A percentile compares a stretch with the other conserved stretches of the same genome.
Conservation (phyloP, 2,888 invertebrate species). For the Nephrotoma guestfalica region DNA sequence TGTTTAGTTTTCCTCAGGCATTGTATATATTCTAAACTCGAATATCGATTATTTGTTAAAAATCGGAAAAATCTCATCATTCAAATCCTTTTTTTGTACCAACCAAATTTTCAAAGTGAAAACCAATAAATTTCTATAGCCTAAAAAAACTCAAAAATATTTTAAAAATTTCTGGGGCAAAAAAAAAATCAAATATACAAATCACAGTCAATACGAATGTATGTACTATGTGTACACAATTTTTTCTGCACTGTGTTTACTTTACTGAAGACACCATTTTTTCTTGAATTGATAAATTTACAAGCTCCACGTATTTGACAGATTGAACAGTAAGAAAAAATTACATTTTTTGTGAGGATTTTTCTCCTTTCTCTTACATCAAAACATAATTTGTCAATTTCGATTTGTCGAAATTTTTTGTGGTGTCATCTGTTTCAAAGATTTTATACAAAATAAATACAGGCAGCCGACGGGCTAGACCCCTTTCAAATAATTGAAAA, state of each 20-base stretch:
- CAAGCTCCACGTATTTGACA: neutral
- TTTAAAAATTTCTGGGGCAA: neutral
- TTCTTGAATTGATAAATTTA: neutral
- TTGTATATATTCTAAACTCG: neutral
- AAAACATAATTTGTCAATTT: neutral
- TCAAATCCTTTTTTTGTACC: neutral
- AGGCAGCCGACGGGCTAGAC: too few relatives aligned
- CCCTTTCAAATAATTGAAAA: too few relatives aligned
- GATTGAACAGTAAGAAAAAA: neutral
- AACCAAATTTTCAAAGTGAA: neutral
- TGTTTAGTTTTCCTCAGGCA: neutral
- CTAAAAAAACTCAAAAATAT: neutral
- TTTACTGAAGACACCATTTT: neutral
- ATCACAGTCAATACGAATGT: neutral
- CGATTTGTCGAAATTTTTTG: neutral
- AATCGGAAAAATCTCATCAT: neutral
- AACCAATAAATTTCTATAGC: neutral
- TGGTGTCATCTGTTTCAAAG: neutral
- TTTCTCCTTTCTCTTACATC: neutral
- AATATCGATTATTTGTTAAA: neutral
- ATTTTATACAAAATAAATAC: neutral
- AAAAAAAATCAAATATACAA: neutral
- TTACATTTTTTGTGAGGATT: neutral
- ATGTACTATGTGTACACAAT: neutral
- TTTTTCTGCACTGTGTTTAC: neutral